Base-by-base conservation (phyloP, 2,797 vertebrate genomes). In the Microctenopoma lineatum region DNA sequence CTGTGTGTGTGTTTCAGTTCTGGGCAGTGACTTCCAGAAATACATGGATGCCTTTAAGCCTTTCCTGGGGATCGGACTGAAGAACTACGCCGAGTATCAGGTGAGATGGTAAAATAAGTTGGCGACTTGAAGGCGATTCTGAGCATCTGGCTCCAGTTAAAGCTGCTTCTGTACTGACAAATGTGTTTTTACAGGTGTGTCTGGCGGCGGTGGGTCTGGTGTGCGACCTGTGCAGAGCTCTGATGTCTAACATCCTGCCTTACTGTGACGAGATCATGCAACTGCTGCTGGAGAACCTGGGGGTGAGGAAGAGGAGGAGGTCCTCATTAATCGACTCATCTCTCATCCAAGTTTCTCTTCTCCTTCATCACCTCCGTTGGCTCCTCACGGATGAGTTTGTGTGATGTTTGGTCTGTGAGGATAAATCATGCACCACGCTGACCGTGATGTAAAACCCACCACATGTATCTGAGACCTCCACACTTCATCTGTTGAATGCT, bases 41-140 rank as follows among this genome's bases (percentile, higher is more conserved):
- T 99, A 99, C 87, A 99, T 99, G 97, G 98, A 98, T 41, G 96
- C 98, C 89, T 99, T 99, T 85, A 98, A 98, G 77, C 98, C 97
- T 0, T 99, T 98, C 91, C 92, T 99, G 66, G 96, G 90, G 41
- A 98, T 99, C 69, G 98, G 97, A 54, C 94, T 99, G 80, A 99
- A 98, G 92, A 99, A 99, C 85, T 98, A 97, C 1, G 97, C 97
- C 0, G 98, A 99, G 82, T 99, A 99, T 83, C 98, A 99, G 97
- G 98, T 99, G 80, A 13, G 56, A 18, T 5, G 11, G 2, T 11
- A 13, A 39, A 39, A 39, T 39, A 4, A 13, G 3, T 7, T 4
- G 1, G 39, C 6, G 39, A 41, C 13, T 14, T 10, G 9, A 36
- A 36, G 34, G 8, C 9, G 36, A 10, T 10, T 9, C 36, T 9